Evolutionary conservation across 2,888 invertebrate genomes (phyloP).

Genomic region (Rhingia rostrata): DNA sequence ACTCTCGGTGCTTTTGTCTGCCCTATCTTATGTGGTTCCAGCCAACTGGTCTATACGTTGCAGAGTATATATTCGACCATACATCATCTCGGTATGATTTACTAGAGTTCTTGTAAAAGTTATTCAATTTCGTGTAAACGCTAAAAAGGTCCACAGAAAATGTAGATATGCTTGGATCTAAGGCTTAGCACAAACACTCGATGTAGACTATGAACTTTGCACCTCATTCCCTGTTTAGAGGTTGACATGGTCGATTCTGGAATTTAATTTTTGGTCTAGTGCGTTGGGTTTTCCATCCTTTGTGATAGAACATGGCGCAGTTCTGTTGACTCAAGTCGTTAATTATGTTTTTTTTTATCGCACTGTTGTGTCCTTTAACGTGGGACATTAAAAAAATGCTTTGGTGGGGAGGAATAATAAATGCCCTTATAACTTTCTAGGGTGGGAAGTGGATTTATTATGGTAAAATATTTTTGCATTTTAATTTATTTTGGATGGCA

Average conservation of each 20-base stretch:
- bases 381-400: conserved; percentile 26
- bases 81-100: conserved; percentile 70
- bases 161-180: conserved; percentile 2
- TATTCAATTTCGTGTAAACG: conserved; percentile 71
- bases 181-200: conserved; percentile 57
- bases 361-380: conserved; percentile 2
- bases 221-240: conserved; percentile 39
- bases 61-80: conserved; percentile 46
- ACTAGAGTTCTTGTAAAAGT: conserved; percentile 67
- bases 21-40: conserved; percentile 29
- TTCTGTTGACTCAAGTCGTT: conserved; percentile 63
- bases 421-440: conserved; percentile 35
- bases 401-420: conserved; percentile 31
- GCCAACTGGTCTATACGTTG: conserved; percentile 45
- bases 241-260: conserved; percentile 30
- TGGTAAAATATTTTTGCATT: conserved; percentile 19
- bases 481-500: conserved; percentile 16
- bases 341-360: conserved; percentile 52
- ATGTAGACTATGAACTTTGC: conserved; percentile 57
- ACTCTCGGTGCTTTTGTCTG: conserved; percentile 32
- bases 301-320: conserved; percentile 45
- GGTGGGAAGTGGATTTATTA: conserved; percentile 36
- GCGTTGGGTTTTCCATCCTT: conserved; percentile 21
- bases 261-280: conserved; percentile 41
- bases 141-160: conserved; percentile 52